Evolutionary conservation across 2,797 vertebrate genomes (phyloP).

Genomic region (Alosa sapidissima): DNA sequence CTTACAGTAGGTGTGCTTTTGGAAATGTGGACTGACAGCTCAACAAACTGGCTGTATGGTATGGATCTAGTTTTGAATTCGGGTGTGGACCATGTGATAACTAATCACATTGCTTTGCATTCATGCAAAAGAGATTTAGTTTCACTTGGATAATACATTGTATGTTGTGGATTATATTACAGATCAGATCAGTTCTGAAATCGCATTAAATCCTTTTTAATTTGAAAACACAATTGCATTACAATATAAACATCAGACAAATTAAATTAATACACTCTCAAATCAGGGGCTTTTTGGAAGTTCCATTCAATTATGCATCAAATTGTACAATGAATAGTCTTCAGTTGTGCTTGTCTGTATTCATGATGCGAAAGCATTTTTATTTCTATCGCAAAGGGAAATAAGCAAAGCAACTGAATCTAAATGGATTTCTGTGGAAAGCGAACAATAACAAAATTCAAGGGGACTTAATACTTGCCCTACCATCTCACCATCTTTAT

Average conservation of each 20-base stretch:
- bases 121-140: not conserved
- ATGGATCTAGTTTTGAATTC: not conserved
- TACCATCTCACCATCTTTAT: not conserved
- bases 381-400: conserved; percentile 6
- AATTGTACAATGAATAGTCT: not conserved
- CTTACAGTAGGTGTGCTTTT: not conserved
- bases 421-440: not conserved
- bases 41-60: not conserved
- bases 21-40: not conserved
- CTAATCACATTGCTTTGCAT: not conserved
- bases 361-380: not conserved
- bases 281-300: not conserved
- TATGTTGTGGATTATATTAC: not conserved
- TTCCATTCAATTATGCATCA: not conserved
- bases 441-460: not conserved
- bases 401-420: not conserved
- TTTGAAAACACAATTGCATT: not conserved
- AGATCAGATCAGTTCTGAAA: not conserved
- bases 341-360: not conserved
- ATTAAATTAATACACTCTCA: not conserved
- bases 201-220: not conserved
- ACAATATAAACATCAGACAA: not conserved
- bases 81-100: not conserved
- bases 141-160: not conserved
- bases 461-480: not conserved